Evolutionary conservation across 2,888 invertebrate genomes (phyloP).

Genomic region (Rosalia funebris): DNA sequence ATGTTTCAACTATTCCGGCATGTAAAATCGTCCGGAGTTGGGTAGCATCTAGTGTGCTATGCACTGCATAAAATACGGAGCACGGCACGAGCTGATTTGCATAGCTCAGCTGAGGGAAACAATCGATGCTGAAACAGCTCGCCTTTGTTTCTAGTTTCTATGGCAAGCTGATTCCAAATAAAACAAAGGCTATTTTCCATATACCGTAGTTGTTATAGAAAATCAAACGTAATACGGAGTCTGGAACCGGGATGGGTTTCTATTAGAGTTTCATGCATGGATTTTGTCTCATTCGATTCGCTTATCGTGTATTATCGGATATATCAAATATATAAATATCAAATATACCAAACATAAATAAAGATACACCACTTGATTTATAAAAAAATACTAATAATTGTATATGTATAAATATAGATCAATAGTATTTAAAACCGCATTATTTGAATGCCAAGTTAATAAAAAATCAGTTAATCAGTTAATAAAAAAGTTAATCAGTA

Average conservation of each 20-base stretch:
- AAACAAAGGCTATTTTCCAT: slow-evolving; percentile 20
- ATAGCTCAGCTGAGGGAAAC: slow-evolving; percentile 65
- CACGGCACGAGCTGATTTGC: slow-evolving; percentile 64
- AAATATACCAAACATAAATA: no score
- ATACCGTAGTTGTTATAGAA: slow-evolving; percentile 25
- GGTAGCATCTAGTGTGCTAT: slow-evolving; percentile 46
- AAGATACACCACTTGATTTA: no score
- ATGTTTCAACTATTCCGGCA: slow-evolving; percentile 48
- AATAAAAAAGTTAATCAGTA: no score
- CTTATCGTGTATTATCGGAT: no score
- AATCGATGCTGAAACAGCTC: slow-evolving; percentile 57
- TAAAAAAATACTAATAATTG: no score
- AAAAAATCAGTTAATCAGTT: no score
- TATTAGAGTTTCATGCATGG: slow-evolving; percentile 6
- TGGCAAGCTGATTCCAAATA: slow-evolving; percentile 27
- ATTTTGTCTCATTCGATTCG: background rate
- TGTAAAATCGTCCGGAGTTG: slow-evolving; percentile 47
- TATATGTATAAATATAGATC: no score
- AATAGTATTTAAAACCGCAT: no score
- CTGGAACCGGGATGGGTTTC: slow-evolving; percentile 2
- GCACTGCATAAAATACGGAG: slow-evolving; percentile 65
- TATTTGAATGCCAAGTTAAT: no score
- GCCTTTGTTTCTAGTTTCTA: slow-evolving; percentile 43
- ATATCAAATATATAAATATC: no score
- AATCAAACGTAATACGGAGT: slow-evolving; percentile 24